Percentiles rank a stretch among this genome's conserved stretches.
These are phyloP conservation scores for Drosophila neutralis DNA, from an alignment of 2,888 invertebrate genomes.

Conservation along the genomic window DNA sequence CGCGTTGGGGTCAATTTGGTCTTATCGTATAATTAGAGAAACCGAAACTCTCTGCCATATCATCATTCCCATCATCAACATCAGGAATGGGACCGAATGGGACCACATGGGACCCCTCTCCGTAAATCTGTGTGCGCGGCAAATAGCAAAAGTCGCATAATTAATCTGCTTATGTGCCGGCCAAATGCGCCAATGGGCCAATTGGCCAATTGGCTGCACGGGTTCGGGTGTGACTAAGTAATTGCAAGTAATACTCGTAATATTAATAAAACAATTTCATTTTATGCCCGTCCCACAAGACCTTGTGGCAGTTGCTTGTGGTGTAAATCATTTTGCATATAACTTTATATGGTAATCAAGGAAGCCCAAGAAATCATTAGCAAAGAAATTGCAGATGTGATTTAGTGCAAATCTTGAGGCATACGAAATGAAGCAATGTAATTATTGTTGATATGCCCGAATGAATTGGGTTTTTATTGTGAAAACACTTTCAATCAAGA, in stretches of 20 bases:
- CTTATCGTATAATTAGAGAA: slow-evolving; percentile 77
- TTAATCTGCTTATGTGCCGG: slow-evolving; percentile 76
- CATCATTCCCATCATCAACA: slow-evolving; percentile 11
- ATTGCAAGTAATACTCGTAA: slow-evolving; percentile 70
- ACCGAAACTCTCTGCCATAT: slow-evolving; percentile 11
- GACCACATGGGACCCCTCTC: slow-evolving; percentile 55
- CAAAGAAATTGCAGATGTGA: background rate
- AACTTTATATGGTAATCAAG: slow-evolving; percentile 7
- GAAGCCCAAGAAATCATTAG: slow-evolving; percentile 2
- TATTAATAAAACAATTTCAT: slow-evolving; percentile 72
- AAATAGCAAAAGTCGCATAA: slow-evolving; percentile 76
- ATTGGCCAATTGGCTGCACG: slow-evolving; percentile 12
- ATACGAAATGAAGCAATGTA: background rate
- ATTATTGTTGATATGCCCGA: background rate
- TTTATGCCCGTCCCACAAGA: slow-evolving; percentile 45
- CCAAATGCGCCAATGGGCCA: slow-evolving; percentile 41
- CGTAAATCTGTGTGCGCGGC: slow-evolving; percentile 59
- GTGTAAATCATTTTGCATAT: slow-evolving; percentile 55
- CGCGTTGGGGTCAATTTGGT: slow-evolving; percentile 71
- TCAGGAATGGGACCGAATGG: slow-evolving; percentile 20
- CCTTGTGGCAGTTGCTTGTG: slow-evolving; percentile 51
- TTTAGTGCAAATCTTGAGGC: background rate
- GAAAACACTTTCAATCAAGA: background rate
- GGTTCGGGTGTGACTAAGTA: slow-evolving; percentile 70
- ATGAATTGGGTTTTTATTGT: background rate